Evolutionary conservation across 2,888 invertebrate species (phyloP).

Genomic region (Hipparchia sbordonii): DNA sequence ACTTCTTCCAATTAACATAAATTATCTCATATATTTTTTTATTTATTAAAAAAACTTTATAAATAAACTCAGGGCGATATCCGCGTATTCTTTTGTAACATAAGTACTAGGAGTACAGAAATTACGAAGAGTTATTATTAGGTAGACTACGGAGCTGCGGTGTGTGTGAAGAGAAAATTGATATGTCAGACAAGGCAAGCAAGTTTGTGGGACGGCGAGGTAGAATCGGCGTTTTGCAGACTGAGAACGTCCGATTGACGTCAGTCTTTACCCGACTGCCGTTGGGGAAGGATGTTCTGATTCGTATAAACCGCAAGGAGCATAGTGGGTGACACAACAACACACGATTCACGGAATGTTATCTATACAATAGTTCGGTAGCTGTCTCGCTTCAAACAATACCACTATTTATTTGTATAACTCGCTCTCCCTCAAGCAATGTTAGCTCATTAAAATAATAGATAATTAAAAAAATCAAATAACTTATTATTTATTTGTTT

Average conservation of each 20-base stretch:
- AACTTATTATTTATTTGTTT: slow-evolving; percentile 5
- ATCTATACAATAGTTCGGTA: neutral
- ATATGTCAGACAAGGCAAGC: slow-evolving; percentile 76
- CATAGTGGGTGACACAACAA: too few species aligned
- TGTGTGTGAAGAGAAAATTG: slow-evolving; percentile 67
- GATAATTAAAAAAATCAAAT: neutral
- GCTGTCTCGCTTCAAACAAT: slow-evolving; percentile 2
- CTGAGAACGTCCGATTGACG: slow-evolving; percentile 27
- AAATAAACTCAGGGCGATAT: slow-evolving; percentile 48
- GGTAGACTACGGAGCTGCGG: slow-evolving; percentile 47
- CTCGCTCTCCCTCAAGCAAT: neutral
- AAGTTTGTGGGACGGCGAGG: slow-evolving; percentile 55
- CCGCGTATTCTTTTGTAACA: slow-evolving; percentile 79
- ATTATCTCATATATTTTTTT: neutral
- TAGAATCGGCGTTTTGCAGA: slow-evolving; percentile 34
- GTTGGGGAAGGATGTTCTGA: slow-evolving; percentile 35
- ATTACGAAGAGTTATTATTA: slow-evolving; percentile 47
- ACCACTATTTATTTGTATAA: neutral
- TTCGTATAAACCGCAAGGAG: too few species aligned
- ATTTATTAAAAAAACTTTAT: slow-evolving; percentile 27
- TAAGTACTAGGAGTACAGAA: slow-evolving; percentile 75
- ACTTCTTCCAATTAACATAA: neutral
- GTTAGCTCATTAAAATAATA: neutral
- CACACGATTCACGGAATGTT: slow-evolving; percentile 8
- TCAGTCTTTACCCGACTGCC: slow-evolving; percentile 45